phyloP scores from a whole-genome alignment of 2,113 vertebrate species.

The human (Homo sapiens) region DNA sequence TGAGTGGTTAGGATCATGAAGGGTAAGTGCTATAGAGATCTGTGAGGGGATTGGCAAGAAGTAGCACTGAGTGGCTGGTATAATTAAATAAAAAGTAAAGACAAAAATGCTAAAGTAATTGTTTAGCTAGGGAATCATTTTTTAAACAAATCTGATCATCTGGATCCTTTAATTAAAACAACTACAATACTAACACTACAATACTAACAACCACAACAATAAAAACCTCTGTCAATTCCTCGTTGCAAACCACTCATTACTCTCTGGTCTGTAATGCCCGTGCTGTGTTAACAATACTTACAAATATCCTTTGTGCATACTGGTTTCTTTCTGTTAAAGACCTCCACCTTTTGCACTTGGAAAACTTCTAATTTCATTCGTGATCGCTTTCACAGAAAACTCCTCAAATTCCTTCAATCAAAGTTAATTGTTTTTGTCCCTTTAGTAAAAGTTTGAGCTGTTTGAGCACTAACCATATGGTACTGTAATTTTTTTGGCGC shows the following conservation, averaged over 20 bases:
- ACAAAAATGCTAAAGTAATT: background rate
- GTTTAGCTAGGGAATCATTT: background rate
- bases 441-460: background rate
- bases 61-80: background rate
- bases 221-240: background rate
- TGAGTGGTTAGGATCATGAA: background rate
- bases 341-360: background rate
- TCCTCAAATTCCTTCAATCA: background rate
- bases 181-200: background rate
- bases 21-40: background rate
- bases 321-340: background rate
- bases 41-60: background rate
- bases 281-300: background rate
- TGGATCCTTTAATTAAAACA: background rate
- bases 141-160: background rate
- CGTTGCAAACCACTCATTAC: background rate
- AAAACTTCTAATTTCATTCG: background rate
- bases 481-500: background rate
- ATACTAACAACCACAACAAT: background rate
- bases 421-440: background rate
- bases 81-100: background rate
- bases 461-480: background rate
- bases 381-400: background rate
- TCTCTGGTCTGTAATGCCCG: background rate
- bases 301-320: background rate